Evolutionary conservation across 2,797 vertebrate species (phyloP).

Genomic region (Myiotriccus ornatus): DNA sequence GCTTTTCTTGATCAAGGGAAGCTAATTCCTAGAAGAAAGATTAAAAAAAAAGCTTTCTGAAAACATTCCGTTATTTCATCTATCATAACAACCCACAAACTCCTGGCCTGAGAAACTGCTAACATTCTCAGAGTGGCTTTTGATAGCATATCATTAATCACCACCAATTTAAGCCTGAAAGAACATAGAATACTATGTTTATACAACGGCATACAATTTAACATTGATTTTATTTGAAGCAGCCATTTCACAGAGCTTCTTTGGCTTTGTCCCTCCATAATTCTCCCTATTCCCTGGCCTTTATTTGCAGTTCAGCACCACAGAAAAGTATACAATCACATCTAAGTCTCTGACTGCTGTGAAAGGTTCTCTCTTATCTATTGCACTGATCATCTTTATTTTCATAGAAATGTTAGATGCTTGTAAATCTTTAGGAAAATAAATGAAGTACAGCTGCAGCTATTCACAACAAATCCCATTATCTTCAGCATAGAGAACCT

Average conservation of each 20-base stretch:
- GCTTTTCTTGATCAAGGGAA: constrained; percentile 82
- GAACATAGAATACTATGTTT: background rate
- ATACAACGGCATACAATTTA: background rate
- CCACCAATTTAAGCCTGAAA: background rate
- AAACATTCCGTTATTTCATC: background rate
- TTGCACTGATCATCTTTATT: background rate
- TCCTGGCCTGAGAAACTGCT: background rate
- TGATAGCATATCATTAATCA: background rate
- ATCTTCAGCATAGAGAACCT: background rate
- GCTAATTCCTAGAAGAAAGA: constrained; percentile 80
- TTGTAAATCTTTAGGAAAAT: background rate
- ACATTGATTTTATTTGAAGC: background rate
- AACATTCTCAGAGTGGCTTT: background rate
- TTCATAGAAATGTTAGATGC: background rate
- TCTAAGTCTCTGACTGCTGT: background rate
- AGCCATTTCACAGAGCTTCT: background rate
- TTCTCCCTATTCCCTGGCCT: background rate
- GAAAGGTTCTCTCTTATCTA: background rate
- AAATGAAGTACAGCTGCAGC: background rate
- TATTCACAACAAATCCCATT: background rate
- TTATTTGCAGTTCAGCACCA: background rate
- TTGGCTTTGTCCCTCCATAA: background rate
- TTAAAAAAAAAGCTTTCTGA: constrained; percentile 25
- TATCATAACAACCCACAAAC: background rate
- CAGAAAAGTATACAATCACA: background rate